Conservation (phyloP, 92 coral and sea anemone genomes). For the Palythoa grandiflora region DNA sequence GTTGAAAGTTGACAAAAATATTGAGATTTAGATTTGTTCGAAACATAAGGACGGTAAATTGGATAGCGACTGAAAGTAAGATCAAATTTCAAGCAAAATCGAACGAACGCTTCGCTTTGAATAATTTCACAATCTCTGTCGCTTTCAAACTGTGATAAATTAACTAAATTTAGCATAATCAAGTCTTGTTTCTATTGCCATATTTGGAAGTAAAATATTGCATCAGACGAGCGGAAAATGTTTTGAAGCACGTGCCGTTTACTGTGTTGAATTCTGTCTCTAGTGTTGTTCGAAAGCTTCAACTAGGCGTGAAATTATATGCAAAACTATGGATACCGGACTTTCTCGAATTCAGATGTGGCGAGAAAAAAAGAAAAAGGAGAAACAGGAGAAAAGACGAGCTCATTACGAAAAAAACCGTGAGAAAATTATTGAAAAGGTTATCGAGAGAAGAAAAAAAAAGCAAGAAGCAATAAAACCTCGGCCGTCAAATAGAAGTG, state of each 20-base stretch:
- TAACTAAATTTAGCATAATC: conserved; percentile 8
- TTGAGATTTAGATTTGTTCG: conserved; percentile 6
- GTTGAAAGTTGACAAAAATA: conserved; percentile 61
- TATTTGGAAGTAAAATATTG: conserved; percentile 26
- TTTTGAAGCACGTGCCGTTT: neutral
- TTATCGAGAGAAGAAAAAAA: conserved; percentile 14
- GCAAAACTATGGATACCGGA: conserved; percentile 26
- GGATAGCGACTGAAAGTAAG: conserved; percentile 17
- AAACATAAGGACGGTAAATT: conserved; percentile 19
- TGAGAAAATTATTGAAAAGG: conserved; percentile 44
- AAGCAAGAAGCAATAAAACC: neutral
- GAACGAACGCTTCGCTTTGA: conserved; percentile 13
- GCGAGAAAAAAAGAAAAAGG: conserved; percentile 17
- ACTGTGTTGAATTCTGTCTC: neutral
- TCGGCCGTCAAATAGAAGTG: conserved; percentile 14
- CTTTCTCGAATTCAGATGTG: conserved; percentile 21
- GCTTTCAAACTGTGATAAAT: conserved; percentile 18
- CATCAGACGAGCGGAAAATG: conserved; percentile 8
- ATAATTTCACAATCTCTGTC: conserved; percentile 6
- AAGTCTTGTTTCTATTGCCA: conserved; percentile 13
- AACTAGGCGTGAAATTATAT: conserved; percentile 13
- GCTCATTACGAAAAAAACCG: conserved; percentile 24
- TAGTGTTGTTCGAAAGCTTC: neutral
- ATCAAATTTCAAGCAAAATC: conserved; percentile 37
- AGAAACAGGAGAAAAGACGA: conserved; percentile 16